Base-by-base conservation (phyloP, 2,113 vertebrate genomes). In the Sander lucioperca region DNA sequence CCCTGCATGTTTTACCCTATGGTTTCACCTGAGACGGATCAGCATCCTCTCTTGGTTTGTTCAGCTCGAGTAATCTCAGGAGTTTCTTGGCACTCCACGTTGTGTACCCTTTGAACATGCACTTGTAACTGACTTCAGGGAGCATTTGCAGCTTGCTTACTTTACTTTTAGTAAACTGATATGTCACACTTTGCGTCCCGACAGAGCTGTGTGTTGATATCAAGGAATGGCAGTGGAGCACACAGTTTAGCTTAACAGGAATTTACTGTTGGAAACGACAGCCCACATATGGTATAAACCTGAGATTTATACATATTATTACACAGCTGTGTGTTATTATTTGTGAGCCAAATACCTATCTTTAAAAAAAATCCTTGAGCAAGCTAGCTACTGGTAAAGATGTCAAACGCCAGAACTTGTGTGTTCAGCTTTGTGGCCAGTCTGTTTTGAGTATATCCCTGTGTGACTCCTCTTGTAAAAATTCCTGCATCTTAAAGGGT, bases 91-190 rank as follows among this genome's bases (percentile, higher is more conserved):
- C 67, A 25, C 62, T 27, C 27, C 27, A 14, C 30, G 2, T 39
- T 47, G 21, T 33, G 47, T 21, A 53, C 27, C n/a, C 45, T 65
- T 57, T 51, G 25, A 73, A 53, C 12, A 2, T 11, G 57, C 71
- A 15, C 82, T 58, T 13, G 1, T 58, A n/a, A 58, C 50, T 4
- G 54, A 77, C 84, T 88, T 75, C 27, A 21, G 84, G 79, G 69
- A 90, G 82, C 75, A 5, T 85, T 91, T 74, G 74, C 68, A 81
- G 84, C 82, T 74, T 27, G 27, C 27, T 27, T 27, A 27, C 27
- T 27, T 27, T 27, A 27, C 79, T 85, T 86, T 86, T 74, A 71
- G 91, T 84, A 89, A 92, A 74, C 56, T 57, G 85, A 92, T 84
- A 85, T 80, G 88, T 83, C 82, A 74, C 80, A 58, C 53, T 36